phyloP scores from a whole-genome alignment of 2,797 vertebrate genomes.

The Anguilla megastoma region DNA sequence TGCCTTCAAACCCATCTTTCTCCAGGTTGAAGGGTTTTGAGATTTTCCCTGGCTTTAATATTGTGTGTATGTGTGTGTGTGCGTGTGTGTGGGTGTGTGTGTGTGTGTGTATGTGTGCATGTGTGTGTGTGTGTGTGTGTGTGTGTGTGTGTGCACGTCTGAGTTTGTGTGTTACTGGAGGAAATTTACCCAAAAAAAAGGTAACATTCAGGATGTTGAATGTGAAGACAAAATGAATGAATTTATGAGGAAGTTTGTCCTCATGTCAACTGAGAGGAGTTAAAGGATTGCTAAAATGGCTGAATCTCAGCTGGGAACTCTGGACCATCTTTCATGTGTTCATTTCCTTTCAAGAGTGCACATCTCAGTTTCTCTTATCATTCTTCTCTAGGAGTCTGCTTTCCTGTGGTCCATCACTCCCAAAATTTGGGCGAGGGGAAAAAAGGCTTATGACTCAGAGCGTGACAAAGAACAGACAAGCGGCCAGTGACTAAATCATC shows the following conservation, averaged over 20 bases:
- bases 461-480: neutral
- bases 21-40: too few species aligned
- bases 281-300: neutral
- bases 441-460: neutral
- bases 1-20: too few species aligned
- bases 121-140: too few species aligned
- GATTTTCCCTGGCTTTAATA: too few species aligned
- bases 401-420: neutral
- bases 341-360: neutral
- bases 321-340: neutral
- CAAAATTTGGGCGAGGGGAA: neutral
- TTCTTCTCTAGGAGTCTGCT: neutral
- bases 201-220: neutral
- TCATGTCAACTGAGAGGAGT: neutral
- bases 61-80: too few species aligned
- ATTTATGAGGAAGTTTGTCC: neutral
- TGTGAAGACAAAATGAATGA: neutral
- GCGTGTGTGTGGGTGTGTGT: too few species aligned
- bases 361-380: neutral
- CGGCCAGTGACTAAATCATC: neutral
- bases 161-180: too few species aligned
- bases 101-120: too few species aligned
- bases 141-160: too few species aligned
- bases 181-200: neutral
- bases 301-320: neutral